A percentile compares a stretch with the other conserved stretches of the same genome.
phyloP scores from a whole-genome alignment of 2,113 vertebrate species.

The Nettapus auritus region DNA sequence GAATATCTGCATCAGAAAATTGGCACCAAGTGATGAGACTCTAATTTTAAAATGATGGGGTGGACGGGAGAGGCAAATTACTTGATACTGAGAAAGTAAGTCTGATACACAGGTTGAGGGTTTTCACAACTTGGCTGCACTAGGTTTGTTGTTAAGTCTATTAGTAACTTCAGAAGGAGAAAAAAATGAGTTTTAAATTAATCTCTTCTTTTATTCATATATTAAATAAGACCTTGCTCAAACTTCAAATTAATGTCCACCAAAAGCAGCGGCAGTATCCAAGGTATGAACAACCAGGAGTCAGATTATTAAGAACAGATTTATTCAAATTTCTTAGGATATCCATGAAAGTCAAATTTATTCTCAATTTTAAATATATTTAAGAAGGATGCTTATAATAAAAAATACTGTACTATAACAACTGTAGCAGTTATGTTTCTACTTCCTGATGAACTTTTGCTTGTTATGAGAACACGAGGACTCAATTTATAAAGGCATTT shows the following conservation, averaged over 20 bases:
- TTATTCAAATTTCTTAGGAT: background rate
- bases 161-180: background rate
- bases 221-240: background rate
- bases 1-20: background rate
- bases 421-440: background rate
- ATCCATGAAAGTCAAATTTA: background rate
- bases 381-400: background rate
- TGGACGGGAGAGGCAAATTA: background rate
- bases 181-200: background rate
- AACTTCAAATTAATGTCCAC: background rate
- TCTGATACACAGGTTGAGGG: background rate
- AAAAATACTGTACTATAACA: too few species aligned
- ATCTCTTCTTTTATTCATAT: background rate
- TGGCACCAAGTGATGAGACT: background rate
- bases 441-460: background rate
- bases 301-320: background rate
- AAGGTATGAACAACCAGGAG: background rate
- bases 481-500: background rate
- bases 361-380: background rate
- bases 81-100: rapidly evolving
- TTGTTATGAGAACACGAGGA: background rate
- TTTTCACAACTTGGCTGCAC: background rate
- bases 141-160: background rate
- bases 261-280: background rate
- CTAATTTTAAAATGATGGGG: background rate